These are phyloP conservation scores for Platerodrilus igneus DNA, from an alignment of 2,888 invertebrate genomes.

Conservation along the genomic window DNA sequence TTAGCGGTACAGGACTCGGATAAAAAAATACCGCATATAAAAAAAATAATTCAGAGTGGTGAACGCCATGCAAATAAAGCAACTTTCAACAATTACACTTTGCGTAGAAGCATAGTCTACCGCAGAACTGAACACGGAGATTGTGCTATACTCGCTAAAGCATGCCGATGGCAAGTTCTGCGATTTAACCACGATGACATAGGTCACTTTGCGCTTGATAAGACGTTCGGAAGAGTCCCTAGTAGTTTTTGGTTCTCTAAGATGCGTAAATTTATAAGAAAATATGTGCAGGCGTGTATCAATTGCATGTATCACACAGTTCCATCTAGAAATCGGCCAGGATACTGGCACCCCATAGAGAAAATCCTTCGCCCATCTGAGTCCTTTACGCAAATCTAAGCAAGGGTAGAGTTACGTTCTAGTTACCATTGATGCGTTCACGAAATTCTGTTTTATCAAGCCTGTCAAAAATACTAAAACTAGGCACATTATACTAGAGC, in stretches of 20 bases:
- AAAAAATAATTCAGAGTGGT: slow-evolving; percentile 18
- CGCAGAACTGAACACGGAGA: slow-evolving; percentile 15
- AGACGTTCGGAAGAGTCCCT: slow-evolving; percentile 26
- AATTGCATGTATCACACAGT: slow-evolving; percentile 10
- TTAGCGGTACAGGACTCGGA: slow-evolving; percentile 21
- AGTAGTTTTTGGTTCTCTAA: slow-evolving; percentile 29
- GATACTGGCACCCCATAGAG: slow-evolving; percentile 11
- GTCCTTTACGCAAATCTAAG: too few relatives aligned
- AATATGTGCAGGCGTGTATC: slow-evolving; percentile 8
- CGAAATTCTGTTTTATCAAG: too few relatives aligned
- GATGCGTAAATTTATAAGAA: slow-evolving; percentile 21
- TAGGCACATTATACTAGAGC: too few relatives aligned
- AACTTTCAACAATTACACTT: slow-evolving; percentile 23
- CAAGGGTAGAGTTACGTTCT: too few relatives aligned
- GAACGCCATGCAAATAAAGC: slow-evolving; percentile 12
- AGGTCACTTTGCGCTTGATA: slow-evolving; percentile 33
- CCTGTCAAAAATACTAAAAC: too few relatives aligned
- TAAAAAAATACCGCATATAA: slow-evolving; percentile 18
- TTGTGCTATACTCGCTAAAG: slow-evolving; percentile 26
- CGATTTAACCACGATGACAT: slow-evolving; percentile 29
- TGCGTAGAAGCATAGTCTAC: slow-evolving; percentile 21
- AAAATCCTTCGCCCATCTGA: too few relatives aligned
- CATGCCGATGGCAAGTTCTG: slow-evolving; percentile 28
- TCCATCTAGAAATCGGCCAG: slow-evolving; percentile 11
- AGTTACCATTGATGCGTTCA: too few relatives aligned